phyloP scores from a whole-genome alignment of 2,797 vertebrate species.

The Tragelaphus eurycerus region DNA sequence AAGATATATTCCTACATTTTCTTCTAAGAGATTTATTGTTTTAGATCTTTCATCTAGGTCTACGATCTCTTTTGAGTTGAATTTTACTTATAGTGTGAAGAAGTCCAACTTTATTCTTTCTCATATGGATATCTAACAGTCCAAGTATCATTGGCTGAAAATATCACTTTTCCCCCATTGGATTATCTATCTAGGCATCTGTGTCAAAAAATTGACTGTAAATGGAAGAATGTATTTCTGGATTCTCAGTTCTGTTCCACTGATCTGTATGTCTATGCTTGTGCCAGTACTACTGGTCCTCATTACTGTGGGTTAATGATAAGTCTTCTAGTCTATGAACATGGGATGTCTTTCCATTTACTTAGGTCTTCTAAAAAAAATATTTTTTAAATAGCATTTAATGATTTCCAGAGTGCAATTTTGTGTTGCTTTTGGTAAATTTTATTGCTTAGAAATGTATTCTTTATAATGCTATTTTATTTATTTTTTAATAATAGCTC shows the following conservation, averaged over 20 bases:
- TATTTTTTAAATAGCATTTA: background rate
- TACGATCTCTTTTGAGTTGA: background rate
- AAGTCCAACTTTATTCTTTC: background rate
- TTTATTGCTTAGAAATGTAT: constrained; percentile 3
- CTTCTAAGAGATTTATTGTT: background rate
- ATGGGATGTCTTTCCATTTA: background rate
- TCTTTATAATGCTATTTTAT: background rate
- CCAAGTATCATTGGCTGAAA: background rate
- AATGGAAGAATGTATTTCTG: background rate
- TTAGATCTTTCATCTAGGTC: background rate
- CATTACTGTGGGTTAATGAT: background rate
- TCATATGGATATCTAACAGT: background rate
- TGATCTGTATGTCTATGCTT: background rate
- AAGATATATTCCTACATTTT: background rate
- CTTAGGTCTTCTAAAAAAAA: background rate
- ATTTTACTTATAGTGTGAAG: background rate
- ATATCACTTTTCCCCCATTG: background rate
- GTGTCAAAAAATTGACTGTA: background rate
- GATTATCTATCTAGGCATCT: background rate
- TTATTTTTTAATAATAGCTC: background rate
- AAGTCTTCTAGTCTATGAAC: background rate
- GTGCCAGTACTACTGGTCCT: background rate
- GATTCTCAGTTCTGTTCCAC: background rate
- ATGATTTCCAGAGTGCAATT: background rate
- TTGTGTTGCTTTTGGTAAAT: background rate